Conservation (phyloP, 2,888 invertebrate genomes). For the Drosophila yooni region DNA sequence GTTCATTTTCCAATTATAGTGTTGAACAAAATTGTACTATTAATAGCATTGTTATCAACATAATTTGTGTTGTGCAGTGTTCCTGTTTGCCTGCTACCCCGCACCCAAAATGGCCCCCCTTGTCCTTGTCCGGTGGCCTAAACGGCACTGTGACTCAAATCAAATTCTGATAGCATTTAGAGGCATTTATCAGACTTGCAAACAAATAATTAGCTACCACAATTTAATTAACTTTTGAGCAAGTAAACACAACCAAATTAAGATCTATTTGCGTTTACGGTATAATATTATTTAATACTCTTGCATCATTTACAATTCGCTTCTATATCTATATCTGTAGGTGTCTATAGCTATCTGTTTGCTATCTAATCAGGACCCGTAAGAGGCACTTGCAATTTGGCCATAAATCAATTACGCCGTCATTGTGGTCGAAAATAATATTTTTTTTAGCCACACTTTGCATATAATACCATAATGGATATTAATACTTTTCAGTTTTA, state of each 20-base stretch:
- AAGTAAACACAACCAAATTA: background rate
- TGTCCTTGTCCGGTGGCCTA: background rate
- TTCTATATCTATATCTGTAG: background rate
- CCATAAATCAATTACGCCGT: background rate
- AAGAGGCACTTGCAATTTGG: background rate
- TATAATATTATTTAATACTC: background rate
- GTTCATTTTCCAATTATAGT: background rate
- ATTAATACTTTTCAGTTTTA: background rate
- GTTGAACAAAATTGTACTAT: background rate
- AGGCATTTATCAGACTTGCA: conserved; percentile 22
- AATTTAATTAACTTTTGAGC: background rate
- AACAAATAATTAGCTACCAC: conserved; percentile 4
- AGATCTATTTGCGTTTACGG: background rate
- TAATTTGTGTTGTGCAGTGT: background rate
- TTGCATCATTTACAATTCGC: conserved; percentile 1
- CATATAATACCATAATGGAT: background rate
- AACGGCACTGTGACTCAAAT: conserved; percentile 39
- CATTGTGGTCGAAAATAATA: background rate
- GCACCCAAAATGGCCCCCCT: background rate
- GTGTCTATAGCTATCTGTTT: background rate
- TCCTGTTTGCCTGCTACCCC: background rate
- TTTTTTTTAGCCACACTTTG: background rate
- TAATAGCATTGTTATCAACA: background rate
- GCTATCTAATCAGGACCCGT: background rate
- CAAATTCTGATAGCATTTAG: conserved; percentile 9